phyloP scores from a whole-genome alignment of 2,113 vertebrate genomes.

The Macrotis lagotis region DNA sequence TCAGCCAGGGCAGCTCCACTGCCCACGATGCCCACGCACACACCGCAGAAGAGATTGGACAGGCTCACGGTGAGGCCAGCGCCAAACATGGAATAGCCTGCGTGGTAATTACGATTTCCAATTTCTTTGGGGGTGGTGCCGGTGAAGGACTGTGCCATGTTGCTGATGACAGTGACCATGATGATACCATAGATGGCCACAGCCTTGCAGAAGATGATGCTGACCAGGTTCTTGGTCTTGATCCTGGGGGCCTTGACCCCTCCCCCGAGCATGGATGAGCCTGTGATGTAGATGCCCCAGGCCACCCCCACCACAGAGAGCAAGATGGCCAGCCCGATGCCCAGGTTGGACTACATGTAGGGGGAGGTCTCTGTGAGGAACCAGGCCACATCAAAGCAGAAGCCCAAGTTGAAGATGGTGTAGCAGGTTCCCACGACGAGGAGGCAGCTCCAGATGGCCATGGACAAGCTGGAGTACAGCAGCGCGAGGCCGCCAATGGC shows the following conservation, averaged over 20 bases:
- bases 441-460: too few species aligned
- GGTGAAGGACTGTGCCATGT: conserved; percentile 94
- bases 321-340: conserved; percentile 96
- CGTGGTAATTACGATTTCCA: conserved; percentile 94
- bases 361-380: conserved; percentile 98
- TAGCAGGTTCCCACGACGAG: conserved; percentile 91
- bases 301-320: conserved; percentile 98
- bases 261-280: conserved; percentile 98
- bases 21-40: conserved; percentile 98
- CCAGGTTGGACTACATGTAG: conserved; percentile 98
- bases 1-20: conserved; percentile 97
- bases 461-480: too few species aligned
- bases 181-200: conserved; percentile 99
- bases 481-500: too few species aligned
- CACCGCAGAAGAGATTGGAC: conserved; percentile 98
- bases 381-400: conserved; percentile 98
- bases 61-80: conserved; percentile 98
- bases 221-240: conserved; percentile 99
- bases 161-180: conserved; percentile 99
- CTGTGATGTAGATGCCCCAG: conserved; percentile 99
- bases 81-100: conserved; percentile 98
- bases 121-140: conserved; percentile 93
- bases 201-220: conserved; percentile 99
- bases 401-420: conserved; percentile 90
- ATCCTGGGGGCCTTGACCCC: conserved; percentile 98